These are phyloP conservation scores for Trachurus trachurus DNA, from an alignment of 2,797 vertebrate genomes.

Conservation along the genomic window DNA sequence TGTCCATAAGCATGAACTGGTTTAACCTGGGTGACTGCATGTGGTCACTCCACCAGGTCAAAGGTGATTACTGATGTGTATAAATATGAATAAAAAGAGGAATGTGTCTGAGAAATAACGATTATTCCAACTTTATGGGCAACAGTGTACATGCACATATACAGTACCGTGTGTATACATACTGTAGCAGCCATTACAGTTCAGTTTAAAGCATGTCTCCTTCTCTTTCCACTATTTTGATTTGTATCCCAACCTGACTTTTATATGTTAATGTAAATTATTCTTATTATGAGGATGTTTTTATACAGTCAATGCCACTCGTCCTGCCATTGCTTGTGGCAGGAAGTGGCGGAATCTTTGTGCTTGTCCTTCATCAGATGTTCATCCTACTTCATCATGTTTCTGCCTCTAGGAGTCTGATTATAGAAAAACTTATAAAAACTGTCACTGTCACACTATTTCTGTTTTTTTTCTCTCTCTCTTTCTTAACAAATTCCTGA, in stretches of 20 bases:
- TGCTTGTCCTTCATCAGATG: conserved; percentile 9
- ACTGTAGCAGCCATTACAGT: too few species aligned
- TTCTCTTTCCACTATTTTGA: too few species aligned
- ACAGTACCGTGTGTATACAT: too few species aligned
- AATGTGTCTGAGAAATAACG: too few species aligned
- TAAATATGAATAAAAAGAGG: too few species aligned
- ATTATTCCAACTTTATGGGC: too few species aligned
- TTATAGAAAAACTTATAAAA: neutral
- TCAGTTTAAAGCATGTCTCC: too few species aligned
- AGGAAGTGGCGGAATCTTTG: conserved; percentile 7
- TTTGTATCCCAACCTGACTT: neutral
- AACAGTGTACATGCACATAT: too few species aligned
- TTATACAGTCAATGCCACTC: neutral
- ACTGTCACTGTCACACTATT: neutral
- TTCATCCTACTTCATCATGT: neutral
- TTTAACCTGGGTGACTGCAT: too few species aligned
- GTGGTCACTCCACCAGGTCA: too few species aligned
- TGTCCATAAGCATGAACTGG: too few species aligned
- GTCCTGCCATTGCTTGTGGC: conserved; percentile 1
- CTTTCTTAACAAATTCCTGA: neutral
- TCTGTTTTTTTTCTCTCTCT: neutral
- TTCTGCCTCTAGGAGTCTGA: neutral
- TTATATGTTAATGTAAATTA: neutral
- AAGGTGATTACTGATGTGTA: too few species aligned
- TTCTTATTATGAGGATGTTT: neutral